A percentile compares a stretch with the other conserved stretches of the same genome.
These are phyloP conservation scores for Axinella damicornis DNA, from an alignment of 37 sponge, comb jelly and placozoan species.

Conservation along the genomic window DNA sequence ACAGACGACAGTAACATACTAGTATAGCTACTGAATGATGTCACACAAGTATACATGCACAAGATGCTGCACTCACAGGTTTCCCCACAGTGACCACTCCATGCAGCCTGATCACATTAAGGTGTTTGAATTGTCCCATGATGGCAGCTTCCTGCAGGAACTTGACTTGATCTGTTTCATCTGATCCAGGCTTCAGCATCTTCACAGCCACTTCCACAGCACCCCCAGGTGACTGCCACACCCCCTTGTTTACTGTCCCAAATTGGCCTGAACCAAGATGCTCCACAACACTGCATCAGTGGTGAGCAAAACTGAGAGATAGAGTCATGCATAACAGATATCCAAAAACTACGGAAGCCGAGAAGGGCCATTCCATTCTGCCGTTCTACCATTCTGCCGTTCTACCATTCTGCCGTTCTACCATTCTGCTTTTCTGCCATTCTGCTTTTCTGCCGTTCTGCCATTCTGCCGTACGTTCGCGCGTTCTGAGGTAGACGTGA, in stretches of 20 bases:
- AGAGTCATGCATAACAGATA: too few relatives aligned
- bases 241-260: slow-evolving; percentile 46
- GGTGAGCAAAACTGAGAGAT: too few relatives aligned
- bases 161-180: slow-evolving; percentile 25
- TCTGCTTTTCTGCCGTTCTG: too few relatives aligned
- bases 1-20: too few relatives aligned
- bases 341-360: too few relatives aligned
- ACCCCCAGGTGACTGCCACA: slow-evolving; percentile 16
- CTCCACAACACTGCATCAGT: slow-evolving; percentile 15
- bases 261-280: slow-evolving; percentile 66
- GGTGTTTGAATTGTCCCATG: slow-evolving; percentile 70
- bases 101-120: slow-evolving; percentile 51
- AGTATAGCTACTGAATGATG: too few relatives aligned
- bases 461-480: too few relatives aligned
- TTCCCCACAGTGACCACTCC: slow-evolving; percentile 51
- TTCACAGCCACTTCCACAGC: slow-evolving; percentile 52
- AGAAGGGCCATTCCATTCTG: neutral
- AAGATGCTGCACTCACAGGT: slow-evolving; percentile 61
- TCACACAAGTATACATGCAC: too few relatives aligned
- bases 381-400: too few relatives aligned
- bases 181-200: slow-evolving; percentile 13
- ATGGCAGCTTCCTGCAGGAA: slow-evolving; percentile 73
- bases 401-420: too few relatives aligned
- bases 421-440: too few relatives aligned
- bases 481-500: too few relatives aligned